Base-by-base conservation (phyloP, 2,888 invertebrate genomes). In the Yponomeuta evonymella region DNA sequence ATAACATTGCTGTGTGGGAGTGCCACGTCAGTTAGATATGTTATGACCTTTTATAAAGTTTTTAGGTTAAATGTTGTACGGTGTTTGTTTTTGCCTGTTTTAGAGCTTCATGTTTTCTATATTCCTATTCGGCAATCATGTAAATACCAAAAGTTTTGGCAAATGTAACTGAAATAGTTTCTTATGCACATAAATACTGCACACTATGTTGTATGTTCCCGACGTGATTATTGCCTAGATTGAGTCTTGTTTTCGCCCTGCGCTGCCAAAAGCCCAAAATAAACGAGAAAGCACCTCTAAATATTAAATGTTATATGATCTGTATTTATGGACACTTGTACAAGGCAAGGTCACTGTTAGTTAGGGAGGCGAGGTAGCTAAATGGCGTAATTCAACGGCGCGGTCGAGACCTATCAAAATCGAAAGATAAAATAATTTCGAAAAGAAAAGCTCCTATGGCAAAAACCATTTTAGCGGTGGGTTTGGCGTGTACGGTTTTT, bases 281-380 rank as follows among this genome's bases (percentile, higher is more conserved):
- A 58, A 58, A 75, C 75, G 78, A 79, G 81, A 85, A 83, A 83
- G 80, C 82, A 77, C 79, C 76, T 77, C 81, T 83, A 83, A 79
- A 82, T 83, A 79, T 83, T 23, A 84, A 80, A 78, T 74, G 75
- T 72, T 80, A 64, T 64, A 71, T 71, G 66, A 65, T 30, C 33
- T 65, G 65, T 11, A 11, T 65, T n/a, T 65, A 29, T 65, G 29
- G 76, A 77, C 77, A 70, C 74, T 76, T 75, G 73, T 58, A 73
- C 77, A 74, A 72, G 75, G 76, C 77, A 79, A 79, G 79, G 78
- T 77, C 79, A 75, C 72, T 70, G 43, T n/a, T n/a, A n/a, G n/a
- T n/a, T n/a, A n/a, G n/a, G n/a, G n/a, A n/a, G n/a, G n/a, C n/a
- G n/a, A n/a, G n/a, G n/a, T n/a, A n/a, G n/a, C n/a, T n/a, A n/a